Conservation (phyloP, 2,888 invertebrate genomes). For the Sarcophaga carnaria region DNA sequence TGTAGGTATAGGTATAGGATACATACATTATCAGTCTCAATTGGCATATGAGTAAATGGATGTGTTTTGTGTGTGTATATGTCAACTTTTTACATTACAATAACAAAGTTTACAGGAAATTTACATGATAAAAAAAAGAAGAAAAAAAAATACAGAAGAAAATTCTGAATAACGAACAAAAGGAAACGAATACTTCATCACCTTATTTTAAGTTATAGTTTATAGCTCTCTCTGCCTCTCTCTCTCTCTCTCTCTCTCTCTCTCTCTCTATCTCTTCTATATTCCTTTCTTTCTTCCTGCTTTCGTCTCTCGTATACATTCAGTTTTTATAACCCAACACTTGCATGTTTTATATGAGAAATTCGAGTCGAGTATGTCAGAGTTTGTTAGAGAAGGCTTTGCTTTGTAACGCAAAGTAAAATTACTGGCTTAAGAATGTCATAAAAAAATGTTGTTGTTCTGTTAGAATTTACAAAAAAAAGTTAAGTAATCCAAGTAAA, state of each 20-base stretch:
- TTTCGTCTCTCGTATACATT: not conserved
- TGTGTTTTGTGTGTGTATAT: not conserved
- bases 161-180: not conserved
- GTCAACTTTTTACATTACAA: not conserved
- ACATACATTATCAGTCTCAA: too few species aligned
- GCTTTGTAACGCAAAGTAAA: not conserved
- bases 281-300: too few species aligned
- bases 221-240: not conserved
- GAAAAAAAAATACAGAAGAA: too few species aligned
- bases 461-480: too few species aligned
- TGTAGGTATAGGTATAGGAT: too few species aligned
- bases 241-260: not conserved
- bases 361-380: too few species aligned
- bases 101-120: conserved; percentile 17
- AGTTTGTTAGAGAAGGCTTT: not conserved
- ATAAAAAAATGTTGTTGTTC: not conserved
- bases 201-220: not conserved
- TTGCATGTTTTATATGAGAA: too few species aligned
- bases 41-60: not conserved
- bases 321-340: not conserved
- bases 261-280: not conserved
- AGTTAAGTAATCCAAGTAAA: not conserved
- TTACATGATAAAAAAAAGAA: not conserved
- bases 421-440: not conserved
- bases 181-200: conserved; percentile 10